Evolutionary conservation across 2,888 invertebrate genomes (phyloP), one percentile per base, ranked within the genome.

Genomic region (Phymatocera aterrima): DNA sequence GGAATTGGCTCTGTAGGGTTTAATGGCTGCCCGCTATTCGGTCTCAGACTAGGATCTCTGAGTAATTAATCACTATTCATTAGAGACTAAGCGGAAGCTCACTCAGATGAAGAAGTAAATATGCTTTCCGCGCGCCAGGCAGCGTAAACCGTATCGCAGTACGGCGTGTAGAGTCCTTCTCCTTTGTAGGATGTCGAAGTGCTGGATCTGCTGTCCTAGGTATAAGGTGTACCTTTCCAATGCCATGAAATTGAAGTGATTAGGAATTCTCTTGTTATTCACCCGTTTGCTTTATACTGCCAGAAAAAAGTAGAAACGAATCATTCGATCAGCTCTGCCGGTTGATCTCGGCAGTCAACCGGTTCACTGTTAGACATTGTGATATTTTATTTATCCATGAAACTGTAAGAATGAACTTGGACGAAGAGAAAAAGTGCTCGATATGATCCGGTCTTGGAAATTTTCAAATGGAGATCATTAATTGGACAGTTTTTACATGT

Each of bases 31-130:
- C 24, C 48, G 72, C 81, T 82, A 85, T 84, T 86, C 84, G 84
- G 82, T 85, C 85, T 82, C 86, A 81, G 84, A 84, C 83, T 80
- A 82, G 37, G 21, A 37, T 75, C 51, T 75, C 12, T 28, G 8
- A 40, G 57, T 86, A 84, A 85, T 85, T 85, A 85, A 85, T 85
- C 85, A 85, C 84, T 86, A 85, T 86, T 85, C 85, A 85, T 85
- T 85, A 85, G 81, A 84, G 81, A 81, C 81, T 81, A 79, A 83
- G 82, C 83, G 85, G 85, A 86, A 85, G 83, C 75, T 79, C 77
- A 24, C 48, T 8, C 70, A 37, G 81, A 82, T 81, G 81, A 82
- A 86, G 84, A 85, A 86, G 81, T 82, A 80, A 85, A 85, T 85
- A 85, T 85, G 82, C 85, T 80, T 82, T 82, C 80, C 83, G 81